Percentiles rank a stretch among this genome's conserved stretches.
Conservation (phyloP, 2,113 vertebrate species). For the Atlantisia rogersi region DNA sequence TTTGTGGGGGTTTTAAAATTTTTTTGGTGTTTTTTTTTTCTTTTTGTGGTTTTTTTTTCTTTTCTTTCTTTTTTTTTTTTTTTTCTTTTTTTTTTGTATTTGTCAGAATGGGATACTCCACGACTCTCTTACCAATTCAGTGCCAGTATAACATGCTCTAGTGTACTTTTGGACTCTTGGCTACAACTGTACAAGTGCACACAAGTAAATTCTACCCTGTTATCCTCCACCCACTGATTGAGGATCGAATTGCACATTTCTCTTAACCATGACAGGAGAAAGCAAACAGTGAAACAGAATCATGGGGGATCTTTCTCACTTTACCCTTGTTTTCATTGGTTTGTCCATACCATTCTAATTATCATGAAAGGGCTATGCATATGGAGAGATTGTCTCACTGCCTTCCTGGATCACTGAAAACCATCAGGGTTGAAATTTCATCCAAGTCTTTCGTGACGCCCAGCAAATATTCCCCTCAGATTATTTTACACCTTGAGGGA, state of each 20-base stretch:
- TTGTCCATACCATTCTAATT: conserved; percentile 84
- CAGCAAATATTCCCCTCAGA: conserved; percentile 82
- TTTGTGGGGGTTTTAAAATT: neutral
- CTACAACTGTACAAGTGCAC: conserved; percentile 88
- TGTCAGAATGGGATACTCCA: conserved; percentile 82
- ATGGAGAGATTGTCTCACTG: conserved; percentile 83
- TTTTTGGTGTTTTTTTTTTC: neutral
- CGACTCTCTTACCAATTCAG: conserved; percentile 81
- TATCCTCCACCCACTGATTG: conserved; percentile 84
- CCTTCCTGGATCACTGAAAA: conserved; percentile 84
- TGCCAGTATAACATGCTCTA: conserved; percentile 82
- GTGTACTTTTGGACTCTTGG: conserved; percentile 87
- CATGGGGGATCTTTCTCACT: conserved; percentile 81
- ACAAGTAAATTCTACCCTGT: conserved; percentile 89
- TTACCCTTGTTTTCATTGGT: conserved; percentile 82
- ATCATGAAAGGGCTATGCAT: conserved; percentile 82
- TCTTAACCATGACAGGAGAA: conserved; percentile 86
- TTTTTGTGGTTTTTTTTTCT: neutral
- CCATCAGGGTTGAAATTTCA: conserved; percentile 86
- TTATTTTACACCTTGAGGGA: conserved; percentile 87
- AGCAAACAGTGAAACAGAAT: conserved; percentile 86
- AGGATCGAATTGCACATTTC: conserved; percentile 87
- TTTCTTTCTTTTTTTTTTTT: neutral
- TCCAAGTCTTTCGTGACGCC: conserved; percentile 83
- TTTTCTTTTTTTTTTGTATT: conserved; percentile 52